phyloP scores from a whole-genome alignment of 2,797 vertebrate genomes.

The Neosilurus hyrtlii region DNA sequence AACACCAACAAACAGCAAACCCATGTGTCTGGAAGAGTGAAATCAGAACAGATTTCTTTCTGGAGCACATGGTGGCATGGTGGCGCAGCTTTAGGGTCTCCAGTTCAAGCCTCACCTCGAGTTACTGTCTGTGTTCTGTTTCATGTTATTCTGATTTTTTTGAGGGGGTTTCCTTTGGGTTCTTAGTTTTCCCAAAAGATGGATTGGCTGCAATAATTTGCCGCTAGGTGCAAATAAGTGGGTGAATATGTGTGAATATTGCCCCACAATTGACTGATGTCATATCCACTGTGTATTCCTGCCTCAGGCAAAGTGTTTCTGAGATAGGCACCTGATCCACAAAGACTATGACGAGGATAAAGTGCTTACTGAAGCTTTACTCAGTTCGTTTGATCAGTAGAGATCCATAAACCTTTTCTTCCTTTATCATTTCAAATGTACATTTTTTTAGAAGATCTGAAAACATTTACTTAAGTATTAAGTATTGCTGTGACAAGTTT shows the following conservation, averaged over 20 bases:
- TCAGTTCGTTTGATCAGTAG: neutral
- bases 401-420: neutral
- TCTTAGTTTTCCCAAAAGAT: slow-evolving; percentile 7
- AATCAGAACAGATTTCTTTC: neutral
- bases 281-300: neutral
- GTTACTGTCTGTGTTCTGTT: neutral
- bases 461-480: neutral
- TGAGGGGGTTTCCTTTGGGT: neutral
- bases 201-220: neutral
- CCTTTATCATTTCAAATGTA: neutral
- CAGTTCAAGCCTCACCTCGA: neutral
- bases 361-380: slow-evolving; percentile 2
- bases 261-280: neutral
- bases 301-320: neutral
- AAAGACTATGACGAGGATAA: neutral
- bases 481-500: neutral
- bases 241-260: neutral
- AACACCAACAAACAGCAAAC: neutral
- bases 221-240: neutral
- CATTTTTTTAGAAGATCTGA: neutral
- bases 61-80: neutral
- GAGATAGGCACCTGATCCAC: neutral
- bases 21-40: neutral
- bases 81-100: neutral
- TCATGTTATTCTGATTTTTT: neutral